Base-by-base conservation (phyloP, 2,888 invertebrate genomes). In the Galerucella pusilla region DNA sequence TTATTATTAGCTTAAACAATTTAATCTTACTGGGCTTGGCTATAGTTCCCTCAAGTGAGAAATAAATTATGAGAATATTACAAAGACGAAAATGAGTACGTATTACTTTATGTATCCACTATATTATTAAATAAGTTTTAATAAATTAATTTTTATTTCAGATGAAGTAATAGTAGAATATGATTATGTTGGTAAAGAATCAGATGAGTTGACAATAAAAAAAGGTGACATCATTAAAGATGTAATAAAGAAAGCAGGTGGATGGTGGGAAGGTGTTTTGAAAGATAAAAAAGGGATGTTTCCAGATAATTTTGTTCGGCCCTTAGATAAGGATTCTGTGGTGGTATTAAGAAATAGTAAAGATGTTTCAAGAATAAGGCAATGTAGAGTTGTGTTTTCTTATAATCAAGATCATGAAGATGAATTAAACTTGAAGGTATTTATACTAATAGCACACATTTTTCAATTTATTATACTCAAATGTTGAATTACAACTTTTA, bases 361-460 rank as follows among this genome's bases (percentile, higher is more conserved):
- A 74, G 87, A 87, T 79, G 83, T 83, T 10, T 74, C 80, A 7
- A 78, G 87, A 83, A 88, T 90, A 86, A 92, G 94, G 77, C 91
- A 93, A 85, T 96, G 96, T 87, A 92, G 93, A 85, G 97, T 95
- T 68, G 91, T 96, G 80, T 97, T 94, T 88, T 95, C 95, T 88
- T 99, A 99, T 88, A 93, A 93, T 83, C 97, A 97, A 71, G 94
- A 94, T 79, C 97, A 98, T 87, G 94, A 95, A 75, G 99, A 99
- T 89, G 99, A 99, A 88, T 89, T 99, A 81, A 92, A 92, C 80
- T 90, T 99, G 77, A 91, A 92, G 81, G 63, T 63, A 63, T 7
- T n/a, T 14, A 42, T 42, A 42, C 35, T 42, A 42, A 7, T 42
- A 42, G 35, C 7, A 42, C 7, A 42, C 35, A 42, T 42, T 42